Conservation (phyloP, 2,888 invertebrate species). For the Heteromurus nitidus region DNA sequence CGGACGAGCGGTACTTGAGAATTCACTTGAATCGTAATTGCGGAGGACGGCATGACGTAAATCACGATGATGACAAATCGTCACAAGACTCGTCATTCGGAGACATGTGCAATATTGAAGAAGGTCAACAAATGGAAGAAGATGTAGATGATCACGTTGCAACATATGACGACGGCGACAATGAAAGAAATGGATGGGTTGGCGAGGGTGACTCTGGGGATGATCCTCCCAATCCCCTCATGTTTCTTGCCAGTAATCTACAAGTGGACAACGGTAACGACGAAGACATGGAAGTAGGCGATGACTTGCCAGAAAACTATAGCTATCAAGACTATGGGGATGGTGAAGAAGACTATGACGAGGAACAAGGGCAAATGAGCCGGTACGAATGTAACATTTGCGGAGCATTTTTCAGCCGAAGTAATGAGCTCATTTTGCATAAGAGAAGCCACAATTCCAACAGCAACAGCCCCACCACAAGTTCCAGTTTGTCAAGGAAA, state of each 20-base stretch:
- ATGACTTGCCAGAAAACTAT: background rate
- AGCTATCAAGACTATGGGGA: background rate
- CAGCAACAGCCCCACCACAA: background rate
- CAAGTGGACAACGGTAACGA: slow-evolving; percentile 20
- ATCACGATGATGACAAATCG: too few species aligned
- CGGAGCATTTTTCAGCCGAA: slow-evolving; percentile 42
- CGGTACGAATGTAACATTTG: slow-evolving; percentile 55
- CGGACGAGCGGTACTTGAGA: slow-evolving; percentile 57
- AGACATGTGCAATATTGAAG: too few species aligned
- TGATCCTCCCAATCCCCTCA: slow-evolving; percentile 38
- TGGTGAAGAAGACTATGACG: slow-evolving; percentile 16
- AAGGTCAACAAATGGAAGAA: too few species aligned
- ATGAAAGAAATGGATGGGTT: background rate
- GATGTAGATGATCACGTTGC: slow-evolving; percentile 28
- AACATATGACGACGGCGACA: background rate
- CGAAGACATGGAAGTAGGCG: background rate
- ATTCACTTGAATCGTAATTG: slow-evolving; percentile 55
- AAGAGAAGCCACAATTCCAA: slow-evolving; percentile 18
- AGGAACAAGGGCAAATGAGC: slow-evolving; percentile 20
- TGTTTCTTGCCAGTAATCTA: slow-evolving; percentile 46
- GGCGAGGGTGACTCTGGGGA: slow-evolving; percentile 17
- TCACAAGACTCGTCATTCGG: too few species aligned
- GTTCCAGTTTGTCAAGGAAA: background rate
- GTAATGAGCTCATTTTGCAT: slow-evolving; percentile 61
- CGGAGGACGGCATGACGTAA: background rate